phyloP scores from a whole-genome alignment of 2,888 invertebrate genomes.

The Argyresthia albistria region DNA sequence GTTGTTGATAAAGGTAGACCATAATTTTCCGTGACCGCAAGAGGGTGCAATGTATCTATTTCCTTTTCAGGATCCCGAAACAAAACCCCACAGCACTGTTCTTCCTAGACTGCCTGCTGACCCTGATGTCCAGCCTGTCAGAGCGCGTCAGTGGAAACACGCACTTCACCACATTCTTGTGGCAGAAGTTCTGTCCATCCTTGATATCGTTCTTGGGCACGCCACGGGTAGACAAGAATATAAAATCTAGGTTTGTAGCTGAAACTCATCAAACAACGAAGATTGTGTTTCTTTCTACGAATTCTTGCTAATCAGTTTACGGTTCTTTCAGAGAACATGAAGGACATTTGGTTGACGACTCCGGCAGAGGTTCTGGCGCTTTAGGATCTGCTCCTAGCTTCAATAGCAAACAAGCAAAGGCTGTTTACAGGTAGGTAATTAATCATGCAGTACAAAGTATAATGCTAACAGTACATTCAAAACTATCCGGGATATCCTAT shows the following conservation, averaged over 20 bases:
- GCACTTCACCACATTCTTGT: slow-evolving; percentile 89
- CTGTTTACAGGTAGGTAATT: slow-evolving; percentile 84
- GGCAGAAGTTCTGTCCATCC: slow-evolving; percentile 95
- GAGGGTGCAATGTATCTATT: slow-evolving; percentile 6
- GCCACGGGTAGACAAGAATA: slow-evolving; percentile 86
- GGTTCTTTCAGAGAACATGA: slow-evolving; percentile 50
- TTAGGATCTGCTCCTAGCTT: slow-evolving; percentile 82
- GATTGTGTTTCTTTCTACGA: no score
- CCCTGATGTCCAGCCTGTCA: slow-evolving; percentile 86
- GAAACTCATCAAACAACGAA: background rate
- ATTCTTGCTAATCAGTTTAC: no score
- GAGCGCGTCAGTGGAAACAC: slow-evolving; percentile 87
- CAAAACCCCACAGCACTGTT: slow-evolving; percentile 80
- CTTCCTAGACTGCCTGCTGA: slow-evolving; percentile 88
- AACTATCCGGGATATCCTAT: no score
- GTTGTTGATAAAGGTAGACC: no score
- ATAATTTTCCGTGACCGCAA: no score
- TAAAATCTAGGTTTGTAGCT: slow-evolving; percentile 73
- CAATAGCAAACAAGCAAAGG: slow-evolving; percentile 88
- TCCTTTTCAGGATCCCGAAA: slow-evolving; percentile 67
- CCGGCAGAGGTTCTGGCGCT: slow-evolving; percentile 79
- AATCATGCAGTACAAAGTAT: no score
- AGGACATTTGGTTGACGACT: slow-evolving; percentile 64
- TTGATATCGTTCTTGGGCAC: slow-evolving; percentile 90
- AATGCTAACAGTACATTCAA: no score